These are phyloP conservation scores for Manacus vitellinus DNA, from an alignment of 2,113 vertebrate species.

Conservation along the genomic window DNA sequence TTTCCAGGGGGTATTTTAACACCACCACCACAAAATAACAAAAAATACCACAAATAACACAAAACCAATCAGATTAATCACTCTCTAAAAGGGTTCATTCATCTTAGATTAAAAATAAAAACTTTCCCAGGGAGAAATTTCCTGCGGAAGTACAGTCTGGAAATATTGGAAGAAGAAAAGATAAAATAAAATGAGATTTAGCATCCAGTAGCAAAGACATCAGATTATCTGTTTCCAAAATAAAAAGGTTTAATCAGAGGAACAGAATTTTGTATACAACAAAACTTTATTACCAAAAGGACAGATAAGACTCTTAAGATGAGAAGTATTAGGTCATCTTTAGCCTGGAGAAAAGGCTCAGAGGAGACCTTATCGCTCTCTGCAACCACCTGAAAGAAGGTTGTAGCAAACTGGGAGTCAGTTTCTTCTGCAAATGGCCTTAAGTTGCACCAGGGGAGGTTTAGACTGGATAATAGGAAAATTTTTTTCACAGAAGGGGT, in stretches of 20 bases:
- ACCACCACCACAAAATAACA: neutral
- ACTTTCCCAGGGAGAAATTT: neutral
- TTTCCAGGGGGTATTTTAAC: neutral
- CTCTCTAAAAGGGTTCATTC: neutral
- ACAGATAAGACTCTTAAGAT: neutral
- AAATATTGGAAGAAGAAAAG: neutral
- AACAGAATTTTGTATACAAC: neutral
- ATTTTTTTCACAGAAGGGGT: neutral
- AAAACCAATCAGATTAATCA: neutral
- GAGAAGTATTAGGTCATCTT: neutral
- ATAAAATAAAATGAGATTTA: neutral
- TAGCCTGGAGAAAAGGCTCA: neutral
- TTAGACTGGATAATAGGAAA: neutral
- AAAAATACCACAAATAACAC: neutral
- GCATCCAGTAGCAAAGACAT: neutral
- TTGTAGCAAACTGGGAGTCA: neutral
- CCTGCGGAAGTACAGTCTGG: neutral
- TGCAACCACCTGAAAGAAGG: neutral
- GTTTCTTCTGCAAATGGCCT: neutral
- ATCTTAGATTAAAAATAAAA: neutral
- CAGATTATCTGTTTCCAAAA: neutral
- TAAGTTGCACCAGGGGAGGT: neutral
- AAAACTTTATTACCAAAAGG: neutral
- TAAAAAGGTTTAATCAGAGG: neutral
- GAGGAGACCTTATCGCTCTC: neutral